Conservation (phyloP, 2,113 vertebrate species). For the Oreochromis tanganicae region DNA sequence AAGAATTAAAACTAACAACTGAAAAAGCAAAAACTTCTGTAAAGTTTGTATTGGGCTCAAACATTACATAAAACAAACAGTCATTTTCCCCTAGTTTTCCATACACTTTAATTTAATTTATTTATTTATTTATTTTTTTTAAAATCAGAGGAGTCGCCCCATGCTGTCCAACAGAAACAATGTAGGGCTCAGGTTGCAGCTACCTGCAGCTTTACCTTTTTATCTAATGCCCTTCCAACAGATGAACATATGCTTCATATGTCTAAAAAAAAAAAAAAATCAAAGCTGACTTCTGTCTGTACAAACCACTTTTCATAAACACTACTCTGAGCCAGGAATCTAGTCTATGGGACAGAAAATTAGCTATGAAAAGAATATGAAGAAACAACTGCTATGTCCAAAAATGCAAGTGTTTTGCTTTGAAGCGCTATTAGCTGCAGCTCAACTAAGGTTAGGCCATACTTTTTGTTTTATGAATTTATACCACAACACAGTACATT, state of each 20-base stretch:
- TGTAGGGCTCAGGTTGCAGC: background rate
- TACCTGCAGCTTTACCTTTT: background rate
- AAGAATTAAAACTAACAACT: background rate
- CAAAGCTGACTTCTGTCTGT: background rate
- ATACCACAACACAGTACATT: background rate
- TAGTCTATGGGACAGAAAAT: background rate
- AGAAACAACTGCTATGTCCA: background rate
- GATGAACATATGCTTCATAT: background rate
- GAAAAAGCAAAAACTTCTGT: background rate
- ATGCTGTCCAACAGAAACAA: background rate
- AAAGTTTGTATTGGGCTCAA: background rate
- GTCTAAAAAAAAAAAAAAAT: background rate
- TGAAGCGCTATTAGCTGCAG: background rate
- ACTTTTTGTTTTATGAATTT: background rate
- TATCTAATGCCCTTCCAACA: background rate
- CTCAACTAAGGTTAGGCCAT: background rate
- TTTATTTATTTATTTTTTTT: background rate
- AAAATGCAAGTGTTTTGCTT: background rate
- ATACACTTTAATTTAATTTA: background rate
- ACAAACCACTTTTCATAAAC: background rate
- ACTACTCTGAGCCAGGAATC: background rate
- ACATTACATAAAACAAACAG: background rate
- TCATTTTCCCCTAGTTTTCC: background rate
- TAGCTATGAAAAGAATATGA: background rate
- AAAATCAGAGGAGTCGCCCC: rapidly evolving